These are phyloP conservation scores for Athripsodes cinereus DNA, from an alignment of 2,888 invertebrate species.

Conservation along the genomic window DNA sequence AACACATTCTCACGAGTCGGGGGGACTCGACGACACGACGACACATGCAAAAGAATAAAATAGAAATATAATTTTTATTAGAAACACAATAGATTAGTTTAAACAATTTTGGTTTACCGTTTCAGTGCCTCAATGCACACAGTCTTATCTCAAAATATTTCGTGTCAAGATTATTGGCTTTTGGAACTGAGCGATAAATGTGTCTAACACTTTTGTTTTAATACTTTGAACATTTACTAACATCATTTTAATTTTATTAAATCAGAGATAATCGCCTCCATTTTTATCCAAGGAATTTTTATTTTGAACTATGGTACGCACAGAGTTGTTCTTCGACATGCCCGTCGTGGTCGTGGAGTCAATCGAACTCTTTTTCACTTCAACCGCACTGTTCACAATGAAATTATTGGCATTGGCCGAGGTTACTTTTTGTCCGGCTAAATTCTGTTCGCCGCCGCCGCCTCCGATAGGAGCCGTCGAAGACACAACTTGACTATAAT, in stretches of 20 bases:
- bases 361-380: slow-evolving; percentile 1
- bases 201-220: background rate
- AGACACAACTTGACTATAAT: slow-evolving; percentile 26
- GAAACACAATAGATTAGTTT: too few species aligned
- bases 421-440: background rate
- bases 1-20: too few species aligned
- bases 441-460: background rate
- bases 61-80: too few species aligned
- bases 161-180: too few species aligned
- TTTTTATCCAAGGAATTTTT: slow-evolving; percentile 23
- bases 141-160: too few species aligned
- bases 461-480: background rate
- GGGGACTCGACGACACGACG: too few species aligned
- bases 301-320: slow-evolving; percentile 7
- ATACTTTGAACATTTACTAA: background rate
- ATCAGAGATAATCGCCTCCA: slow-evolving; percentile 24
- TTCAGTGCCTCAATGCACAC: too few species aligned
- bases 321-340: slow-evolving; percentile 6
- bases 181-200: too few species aligned
- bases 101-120: too few species aligned
- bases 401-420: slow-evolving; percentile 6
- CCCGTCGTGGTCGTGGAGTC: slow-evolving; percentile 5
- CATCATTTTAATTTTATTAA: slow-evolving; percentile 2
- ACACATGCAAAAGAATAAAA: too few species aligned
- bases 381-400: slow-evolving; percentile 7